Evolutionary conservation across 2,797 vertebrate species (phyloP), one percentile per base, ranked within the genome.

Genomic region (Tangara arthus): DNA sequence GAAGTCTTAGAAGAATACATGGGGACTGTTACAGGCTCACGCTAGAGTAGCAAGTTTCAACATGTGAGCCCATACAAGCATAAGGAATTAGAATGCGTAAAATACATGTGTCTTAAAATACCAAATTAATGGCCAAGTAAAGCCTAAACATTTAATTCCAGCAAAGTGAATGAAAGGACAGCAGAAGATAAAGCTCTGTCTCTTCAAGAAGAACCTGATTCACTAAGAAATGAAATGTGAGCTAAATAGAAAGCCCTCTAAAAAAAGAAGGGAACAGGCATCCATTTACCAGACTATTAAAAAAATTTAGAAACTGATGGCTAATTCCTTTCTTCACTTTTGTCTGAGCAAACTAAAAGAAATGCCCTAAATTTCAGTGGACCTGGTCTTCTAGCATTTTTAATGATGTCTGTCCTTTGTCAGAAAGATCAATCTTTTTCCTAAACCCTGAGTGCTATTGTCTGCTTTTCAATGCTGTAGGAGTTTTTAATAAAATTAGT

Each of bases 181-280:
- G 75, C 28, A 89, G 88, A 96, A 96, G 60, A 78, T 71, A 86
- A 96, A 95, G 42, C 47, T 69, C 47, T 77, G 30, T 50, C 76
- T 90, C 75, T 88, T 69, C 72, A 41, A 86, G 65, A 93, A 97
- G 64, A 94, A 66, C 12, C 11, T 90, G 89, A 96, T 88, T 89
- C 24, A 60, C 55, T 94, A 94, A 97, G 41, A 96, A 95, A 97
- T 94, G 4, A 96, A 95, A 97, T 80, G 23, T 72, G 72, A 93
- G 32, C 68, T 92, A 90, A 95, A 87, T 41, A 81, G 85, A 96
- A 97, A 95, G 68, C 87, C 80, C 68, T 91, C 30, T 65, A 91
- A 97, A 85, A 85, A 55, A 84, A 85, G 44, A 87, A 53, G 76
- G 49, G 32, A 81, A 92, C 37, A 84, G 73, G 42, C 76, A 95